These are phyloP conservation scores for Cromileptes altivelis DNA, from an alignment of 2,113 vertebrate genomes.

Conservation along the genomic window DNA sequence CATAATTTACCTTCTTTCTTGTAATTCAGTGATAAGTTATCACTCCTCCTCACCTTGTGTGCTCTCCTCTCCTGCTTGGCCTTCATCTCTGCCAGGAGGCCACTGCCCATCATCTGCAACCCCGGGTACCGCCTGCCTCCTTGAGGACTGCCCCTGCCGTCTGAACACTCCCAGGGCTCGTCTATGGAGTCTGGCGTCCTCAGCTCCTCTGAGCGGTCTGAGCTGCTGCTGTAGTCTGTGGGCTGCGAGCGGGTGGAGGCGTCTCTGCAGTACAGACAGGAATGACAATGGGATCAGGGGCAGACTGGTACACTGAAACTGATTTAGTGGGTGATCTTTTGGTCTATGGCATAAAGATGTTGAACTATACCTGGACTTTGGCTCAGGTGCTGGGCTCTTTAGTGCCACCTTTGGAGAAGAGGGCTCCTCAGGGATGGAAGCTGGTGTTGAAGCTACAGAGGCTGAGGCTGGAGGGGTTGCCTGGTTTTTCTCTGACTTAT, in stretches of 20 bases:
- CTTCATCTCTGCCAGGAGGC: conserved; percentile 96
- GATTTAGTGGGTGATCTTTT: not conserved
- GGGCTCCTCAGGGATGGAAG: conserved; percentile 85
- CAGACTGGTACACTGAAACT: not conserved
- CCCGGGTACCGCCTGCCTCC: conserved; percentile 89
- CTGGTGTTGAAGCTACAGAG: conserved; percentile 22
- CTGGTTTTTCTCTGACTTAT: conserved; percentile 80
- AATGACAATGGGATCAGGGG: not conserved
- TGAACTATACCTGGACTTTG: conserved; percentile 70
- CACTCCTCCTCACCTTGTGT: conserved; percentile 86
- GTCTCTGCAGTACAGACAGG: conserved; percentile 57
- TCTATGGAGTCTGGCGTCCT: conserved; percentile 91
- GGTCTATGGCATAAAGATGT: not conserved
- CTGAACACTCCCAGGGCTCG: conserved; percentile 87
- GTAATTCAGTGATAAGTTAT: not conserved
- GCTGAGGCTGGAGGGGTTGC: conserved; percentile 62
- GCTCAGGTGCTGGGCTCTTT: conserved; percentile 85
- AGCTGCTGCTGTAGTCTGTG: conserved; percentile 85
- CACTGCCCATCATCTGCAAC: conserved; percentile 94
- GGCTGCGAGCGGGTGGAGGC: conserved; percentile 69
- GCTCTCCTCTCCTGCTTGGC: conserved; percentile 96
- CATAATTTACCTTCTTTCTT: not conserved
- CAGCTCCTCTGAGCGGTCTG: conserved; percentile 89
- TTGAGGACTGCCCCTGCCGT: conserved; percentile 89
- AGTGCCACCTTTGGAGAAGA: conserved; percentile 85